Percentiles rank a stretch among this genome's conserved stretches.
phyloP scores from a whole-genome alignment of 2,888 invertebrate genomes.

The Ectropis crepuscularia region DNA sequence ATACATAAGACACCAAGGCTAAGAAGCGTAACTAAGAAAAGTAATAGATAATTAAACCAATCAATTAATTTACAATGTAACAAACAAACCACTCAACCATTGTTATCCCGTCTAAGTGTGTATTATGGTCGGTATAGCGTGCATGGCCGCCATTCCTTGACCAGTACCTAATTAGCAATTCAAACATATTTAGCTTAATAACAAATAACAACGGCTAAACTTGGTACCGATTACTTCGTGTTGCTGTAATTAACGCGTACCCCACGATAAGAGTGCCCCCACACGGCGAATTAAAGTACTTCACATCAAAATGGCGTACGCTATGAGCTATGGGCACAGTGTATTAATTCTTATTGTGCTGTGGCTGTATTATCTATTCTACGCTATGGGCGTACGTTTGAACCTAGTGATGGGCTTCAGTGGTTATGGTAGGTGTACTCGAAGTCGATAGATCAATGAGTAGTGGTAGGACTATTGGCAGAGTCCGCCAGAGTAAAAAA shows the following conservation, averaged over 20 bases:
- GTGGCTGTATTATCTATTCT: too few relatives aligned
- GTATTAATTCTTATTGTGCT: too few relatives aligned
- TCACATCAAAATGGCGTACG: conserved; percentile 34
- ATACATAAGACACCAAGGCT: neutral
- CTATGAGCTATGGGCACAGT: conserved; percentile 3
- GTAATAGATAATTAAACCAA: conserved; percentile 9
- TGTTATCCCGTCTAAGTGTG: conserved; percentile 34
- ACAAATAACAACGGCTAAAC: conserved; percentile 73
- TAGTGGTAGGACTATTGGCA: too few relatives aligned
- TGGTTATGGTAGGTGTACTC: too few relatives aligned
- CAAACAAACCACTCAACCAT: conserved; percentile 45
- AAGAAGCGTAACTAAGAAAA: neutral
- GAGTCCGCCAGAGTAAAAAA: too few relatives aligned
- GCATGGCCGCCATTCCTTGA: conserved; percentile 59
- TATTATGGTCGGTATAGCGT: conserved; percentile 58
- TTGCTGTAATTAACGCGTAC: conserved; percentile 63
- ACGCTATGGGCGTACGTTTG: neutral
- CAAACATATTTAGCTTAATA: conserved; percentile 81
- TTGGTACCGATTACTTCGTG: conserved; percentile 60
- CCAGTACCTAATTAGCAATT: conserved; percentile 77
- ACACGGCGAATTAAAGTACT: conserved; percentile 14
- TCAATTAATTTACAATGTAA: conserved; percentile 43
- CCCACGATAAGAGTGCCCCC: conserved; percentile 39
- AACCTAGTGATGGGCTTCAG: too few relatives aligned
- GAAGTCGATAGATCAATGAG: too few relatives aligned